Base-by-base conservation (phyloP, 2,797 vertebrate genomes). In the Myioborus melanocephalus region DNA sequence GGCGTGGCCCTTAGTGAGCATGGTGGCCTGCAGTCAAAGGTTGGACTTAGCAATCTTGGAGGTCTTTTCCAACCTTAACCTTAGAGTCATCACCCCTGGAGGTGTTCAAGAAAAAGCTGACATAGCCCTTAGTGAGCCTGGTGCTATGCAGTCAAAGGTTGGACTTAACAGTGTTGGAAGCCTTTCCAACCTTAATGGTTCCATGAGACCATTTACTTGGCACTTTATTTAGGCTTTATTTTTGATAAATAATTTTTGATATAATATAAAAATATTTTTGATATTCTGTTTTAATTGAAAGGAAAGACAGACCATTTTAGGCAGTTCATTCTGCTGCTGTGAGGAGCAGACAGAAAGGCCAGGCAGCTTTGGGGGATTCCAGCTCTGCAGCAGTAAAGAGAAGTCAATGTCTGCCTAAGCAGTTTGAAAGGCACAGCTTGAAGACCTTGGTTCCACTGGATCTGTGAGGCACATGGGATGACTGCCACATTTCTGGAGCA, bases 401-500 rank as follows among this genome's bases (percentile, higher is more conserved):
- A 23, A 87, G 17, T 13, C 21, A 69, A 37, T n/a, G 9, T 75
- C 23, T 53, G 22, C 50, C 15, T 32, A 23, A 78, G 34, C 4
- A 88, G 16, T 24, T 55, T 52, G 39, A 85, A 20, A 64, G 22
- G 46, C 22, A 68, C 12, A 64, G 19, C 18, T 49, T 4, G 2
- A 66, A 28, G 17, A 85, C 17, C 4, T 23, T 50, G 8, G 9
- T 43, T 20, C 24, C 61, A 39, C 27, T 1, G 3, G 14, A 43
- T 56, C 32, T 43, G 14, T 1, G 5, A 41, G 47, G 19, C 61
- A 43, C 0, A 0, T 56, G n/a, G 46, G 30, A 63, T 22, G 21
- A 41, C 26, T 68, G 56, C 11, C 21, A 35, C 6, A 3, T 50
- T 90, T 71, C 44, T 78, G 22, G 23, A 32, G 23, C 52, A 77